Percentiles rank a stretch among this genome's conserved stretches.
Conservation (phyloP, 1,140 invertebrate species). For the Batillaria attramentaria region DNA sequence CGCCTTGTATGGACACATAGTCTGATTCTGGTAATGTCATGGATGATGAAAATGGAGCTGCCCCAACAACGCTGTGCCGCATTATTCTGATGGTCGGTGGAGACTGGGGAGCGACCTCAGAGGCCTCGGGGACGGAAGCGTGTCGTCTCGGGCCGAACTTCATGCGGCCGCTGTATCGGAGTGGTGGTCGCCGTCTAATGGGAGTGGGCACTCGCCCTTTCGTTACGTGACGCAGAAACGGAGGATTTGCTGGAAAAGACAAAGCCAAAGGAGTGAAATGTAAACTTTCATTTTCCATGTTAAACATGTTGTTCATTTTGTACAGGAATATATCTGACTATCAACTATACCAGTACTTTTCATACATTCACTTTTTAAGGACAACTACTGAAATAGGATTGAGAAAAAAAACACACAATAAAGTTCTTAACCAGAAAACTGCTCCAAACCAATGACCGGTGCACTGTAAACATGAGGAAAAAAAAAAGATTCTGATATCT, state of each 20-base stretch:
- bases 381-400: too few species aligned
- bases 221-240: constrained; percentile 46
- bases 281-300: neutral
- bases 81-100: neutral
- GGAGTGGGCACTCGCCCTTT: constrained; percentile 46
- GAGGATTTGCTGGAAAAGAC: constrained; percentile 38
- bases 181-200: constrained; percentile 24
- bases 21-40: constrained; percentile 29
- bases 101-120: neutral
- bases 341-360: too few species aligned
- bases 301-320: neutral
- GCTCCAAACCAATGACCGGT: too few species aligned
- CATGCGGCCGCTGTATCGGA: neutral
- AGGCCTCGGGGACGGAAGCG: neutral
- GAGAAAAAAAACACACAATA: too few species aligned
- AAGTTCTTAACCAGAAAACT: too few species aligned
- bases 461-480: too few species aligned
- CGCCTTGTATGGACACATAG: constrained; percentile 28
- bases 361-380: too few species aligned
- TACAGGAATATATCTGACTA: neutral
- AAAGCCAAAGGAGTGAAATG: constrained; percentile 16
- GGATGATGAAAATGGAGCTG: neutral
- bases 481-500: too few species aligned
- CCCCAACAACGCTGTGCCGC: neutral
- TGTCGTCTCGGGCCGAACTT: neutral